Evolutionary conservation across 2,888 invertebrate genomes (phyloP), one percentile per base, ranked within the genome.

Genomic region (Lithosia quadra): DNA sequence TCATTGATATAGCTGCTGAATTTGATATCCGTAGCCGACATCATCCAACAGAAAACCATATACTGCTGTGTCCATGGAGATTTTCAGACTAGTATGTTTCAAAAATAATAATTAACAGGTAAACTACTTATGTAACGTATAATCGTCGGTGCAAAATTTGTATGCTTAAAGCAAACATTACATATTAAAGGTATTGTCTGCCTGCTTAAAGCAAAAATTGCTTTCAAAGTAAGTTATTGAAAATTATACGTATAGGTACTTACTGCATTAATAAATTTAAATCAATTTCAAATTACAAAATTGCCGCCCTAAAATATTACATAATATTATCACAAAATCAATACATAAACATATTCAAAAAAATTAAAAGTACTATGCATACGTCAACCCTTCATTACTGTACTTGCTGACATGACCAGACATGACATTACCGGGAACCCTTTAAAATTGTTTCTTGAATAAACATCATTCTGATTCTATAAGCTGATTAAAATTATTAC

Each of bases 281-380:
- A 55, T 11, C 13, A 22, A 55, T 55, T 55, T 21, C 22, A 22
- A n/a, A 22, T 22, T 55, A 55, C 22, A 22, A 22, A 3, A 55
- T 22, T 58, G 34, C 57, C 77, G 72, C 76, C 71, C 63, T 69
- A 76, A 73, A 75, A 73, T 73, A 77, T 76, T 65, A 60, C 5
- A 34, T 66, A 58, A 34, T 66, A 58, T 74, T 78, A 79, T 79
- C 76, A 79, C 78, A 79, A 78, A 67, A 63, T 68, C 62, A 22
- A 68, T 55, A 64, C 13, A 13, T 57, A 21, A 56, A 56, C 22
- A 24, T 24, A 4, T 28, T 63, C 13, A 22, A 63, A 34, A 24
- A 5, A 43, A 60, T 36, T 33, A n/a, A 34, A 9, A 60, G 34
- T 13, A 21, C 22, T 34, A 10, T 34, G n/a, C 34, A 60, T 21